Base-by-base conservation (phyloP, 2,797 vertebrate species). In the Nyctibius grandis region DNA sequence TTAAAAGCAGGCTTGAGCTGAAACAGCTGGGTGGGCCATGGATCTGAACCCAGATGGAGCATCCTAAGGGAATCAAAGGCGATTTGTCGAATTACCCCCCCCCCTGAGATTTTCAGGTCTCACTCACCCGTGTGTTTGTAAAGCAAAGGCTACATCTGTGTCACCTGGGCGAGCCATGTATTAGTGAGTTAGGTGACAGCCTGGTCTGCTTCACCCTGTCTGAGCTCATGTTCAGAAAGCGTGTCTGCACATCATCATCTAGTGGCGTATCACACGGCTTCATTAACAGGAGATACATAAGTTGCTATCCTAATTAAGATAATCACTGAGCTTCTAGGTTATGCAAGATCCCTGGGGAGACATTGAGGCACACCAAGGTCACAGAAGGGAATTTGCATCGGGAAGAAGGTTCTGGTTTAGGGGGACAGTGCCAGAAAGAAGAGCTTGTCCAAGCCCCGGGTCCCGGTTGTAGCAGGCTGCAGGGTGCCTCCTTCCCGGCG, bases 1-100 rank as follows among this genome's bases (percentile, higher is more conserved):
- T 84, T 93, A 77, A 93, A 85, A 94, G 63, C 57, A 78, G 82
- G 29, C 61, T 77, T 64, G 68, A 88, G 59, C 85, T 91, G 82
- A 51, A 91, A 81, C 73, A 94, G 74, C 83, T 67, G 85, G 68
- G 48, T 78, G 54, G 54, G 90, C 70, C 77, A 78, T 91, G 93
- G 92, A 85, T 95, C 87, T 65, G 64, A 91, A 40, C 51, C 74
- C 53, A 63, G 56, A 65, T 53, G 74, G 77, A 86, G 67, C 51
- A 42, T 85, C 91, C 81, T 61, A 6, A n/a, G 81, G 81, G 81
- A 82, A 85, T 91, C 57, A 75, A 87, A 95, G 69, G 53, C 34
- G 11, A 96, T 90, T 81, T 89, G 85, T 79, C 1, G 0, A 80
- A 94, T 92, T 79, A 77, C 34, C 40, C 47, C 29, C 68, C 22